Evolutionary conservation across 2,888 invertebrate genomes (phyloP).

Genomic region (Alsophila aescularia): DNA sequence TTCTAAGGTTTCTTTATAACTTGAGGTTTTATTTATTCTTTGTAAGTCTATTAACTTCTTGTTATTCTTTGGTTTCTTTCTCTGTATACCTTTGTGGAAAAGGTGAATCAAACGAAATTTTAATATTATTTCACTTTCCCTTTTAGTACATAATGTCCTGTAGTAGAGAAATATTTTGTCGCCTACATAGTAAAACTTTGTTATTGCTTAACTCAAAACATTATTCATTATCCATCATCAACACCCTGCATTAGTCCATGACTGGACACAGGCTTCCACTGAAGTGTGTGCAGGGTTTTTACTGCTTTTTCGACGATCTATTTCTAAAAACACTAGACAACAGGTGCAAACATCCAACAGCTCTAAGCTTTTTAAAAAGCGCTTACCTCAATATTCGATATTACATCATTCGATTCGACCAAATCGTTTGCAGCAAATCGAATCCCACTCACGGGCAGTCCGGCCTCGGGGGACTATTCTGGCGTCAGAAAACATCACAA

Average conservation of each 20-base stretch:
- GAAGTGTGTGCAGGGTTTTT: too few species aligned
- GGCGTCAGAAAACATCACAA: conserved; percentile 40
- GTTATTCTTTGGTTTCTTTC: too few species aligned
- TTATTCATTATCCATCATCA: too few species aligned
- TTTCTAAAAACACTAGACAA: not conserved
- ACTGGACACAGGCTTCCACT: too few species aligned
- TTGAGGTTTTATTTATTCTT: not conserved
- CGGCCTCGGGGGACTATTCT: conserved; percentile 36
- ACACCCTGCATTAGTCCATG: too few species aligned
- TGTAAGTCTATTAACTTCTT: not conserved
- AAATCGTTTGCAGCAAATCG: conserved; percentile 37
- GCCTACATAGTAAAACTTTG: too few species aligned
- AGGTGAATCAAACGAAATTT: too few species aligned
- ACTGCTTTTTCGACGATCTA: too few species aligned
- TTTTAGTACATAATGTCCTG: too few species aligned
- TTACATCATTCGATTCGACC: conserved; percentile 37
- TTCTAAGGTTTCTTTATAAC: conserved; percentile 12
- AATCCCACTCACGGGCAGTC: conserved; percentile 32
- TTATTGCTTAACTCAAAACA: too few species aligned
- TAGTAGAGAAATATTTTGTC: too few species aligned
- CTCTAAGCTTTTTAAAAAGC: conserved; percentile 2
- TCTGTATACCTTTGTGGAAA: not conserved
- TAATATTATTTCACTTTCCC: too few species aligned
- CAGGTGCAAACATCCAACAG: conserved; percentile 1
- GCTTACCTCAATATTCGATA: conserved; percentile 28